Conservation (phyloP, 2,797 vertebrate species). For the Borostomias antarcticus region DNA sequence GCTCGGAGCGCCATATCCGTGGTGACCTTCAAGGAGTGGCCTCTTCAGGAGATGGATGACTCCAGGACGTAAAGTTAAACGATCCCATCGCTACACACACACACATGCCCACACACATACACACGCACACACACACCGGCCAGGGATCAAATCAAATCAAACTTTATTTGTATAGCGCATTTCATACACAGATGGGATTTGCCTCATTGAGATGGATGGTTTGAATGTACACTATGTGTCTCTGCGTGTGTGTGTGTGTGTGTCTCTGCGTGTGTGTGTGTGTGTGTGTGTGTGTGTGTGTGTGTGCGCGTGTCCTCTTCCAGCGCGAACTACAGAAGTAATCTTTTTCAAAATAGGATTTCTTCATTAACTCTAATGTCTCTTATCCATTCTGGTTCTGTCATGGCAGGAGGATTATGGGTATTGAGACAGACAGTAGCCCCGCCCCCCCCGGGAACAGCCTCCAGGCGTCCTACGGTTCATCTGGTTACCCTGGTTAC, state of each 20-base stretch:
- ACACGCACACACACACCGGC: not conserved
- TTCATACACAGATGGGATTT: too few relatives aligned
- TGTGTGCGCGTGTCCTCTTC: not conserved
- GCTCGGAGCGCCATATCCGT: not conserved
- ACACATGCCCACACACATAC: too few relatives aligned
- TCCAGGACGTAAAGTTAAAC: conserved; percentile 28
- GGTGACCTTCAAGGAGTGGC: conserved; percentile 11
- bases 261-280: not conserved
- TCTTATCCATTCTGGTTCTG: not conserved
- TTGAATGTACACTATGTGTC: too few relatives aligned
- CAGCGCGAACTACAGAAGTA: not conserved
- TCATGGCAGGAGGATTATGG: not conserved
- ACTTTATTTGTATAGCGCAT: too few relatives aligned
- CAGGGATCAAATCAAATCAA: too few relatives aligned
- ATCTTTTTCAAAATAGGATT: not conserved
- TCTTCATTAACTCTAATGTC: not conserved
- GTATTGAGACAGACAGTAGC: too few relatives aligned
- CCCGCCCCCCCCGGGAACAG: too few relatives aligned
- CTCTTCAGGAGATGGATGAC: not conserved
- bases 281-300: not conserved
- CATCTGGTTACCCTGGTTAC: too few relatives aligned
- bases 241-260: too few relatives aligned
- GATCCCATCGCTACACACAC: not conserved
- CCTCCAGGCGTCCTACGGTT: too few relatives aligned
- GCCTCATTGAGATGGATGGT: too few relatives aligned